Evolutionary conservation across 2,888 invertebrate genomes (phyloP).

Genomic region (Pomacea canaliculata): DNA sequence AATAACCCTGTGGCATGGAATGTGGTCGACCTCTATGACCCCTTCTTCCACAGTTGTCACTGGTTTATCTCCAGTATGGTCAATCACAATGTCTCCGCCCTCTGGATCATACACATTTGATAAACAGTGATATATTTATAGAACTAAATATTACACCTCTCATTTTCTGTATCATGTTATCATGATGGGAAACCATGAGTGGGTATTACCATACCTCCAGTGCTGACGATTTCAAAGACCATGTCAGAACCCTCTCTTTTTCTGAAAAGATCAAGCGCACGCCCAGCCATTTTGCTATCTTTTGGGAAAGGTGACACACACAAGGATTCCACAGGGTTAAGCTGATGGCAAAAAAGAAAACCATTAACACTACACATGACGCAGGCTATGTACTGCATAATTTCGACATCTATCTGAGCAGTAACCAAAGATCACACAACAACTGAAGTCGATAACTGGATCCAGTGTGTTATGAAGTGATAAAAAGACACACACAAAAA

Average conservation of each 20-base stretch:
- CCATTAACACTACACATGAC: too few relatives aligned
- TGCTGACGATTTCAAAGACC: slow-evolving; percentile 75
- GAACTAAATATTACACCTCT: neutral
- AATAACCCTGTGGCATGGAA: slow-evolving; percentile 76
- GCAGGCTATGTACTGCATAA: too few relatives aligned
- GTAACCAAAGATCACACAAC: too few relatives aligned
- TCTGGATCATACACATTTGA: slow-evolving; percentile 19
- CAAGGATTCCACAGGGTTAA: slow-evolving; percentile 76
- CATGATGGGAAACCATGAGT: too few relatives aligned
- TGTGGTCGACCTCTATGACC: slow-evolving; percentile 58
- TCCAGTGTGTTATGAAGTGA: too few relatives aligned
- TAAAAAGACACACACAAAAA: too few relatives aligned
- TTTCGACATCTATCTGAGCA: too few relatives aligned
- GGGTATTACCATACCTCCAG: slow-evolving; percentile 60
- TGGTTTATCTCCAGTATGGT: slow-evolving; percentile 62
- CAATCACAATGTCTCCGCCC: slow-evolving; percentile 65
- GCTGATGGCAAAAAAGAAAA: slow-evolving; percentile 59
- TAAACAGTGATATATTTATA: neutral
- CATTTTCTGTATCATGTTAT: neutral
- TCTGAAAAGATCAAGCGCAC: slow-evolving; percentile 75
- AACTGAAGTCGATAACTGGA: too few relatives aligned
- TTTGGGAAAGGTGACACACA: slow-evolving; percentile 75
- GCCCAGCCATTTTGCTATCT: slow-evolving; percentile 75
- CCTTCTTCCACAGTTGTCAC: slow-evolving; percentile 48
- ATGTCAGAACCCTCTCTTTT: slow-evolving; percentile 76